Evolutionary conservation across 1,140 invertebrate species (phyloP).

Genomic region (Brachionus angularis): DNA sequence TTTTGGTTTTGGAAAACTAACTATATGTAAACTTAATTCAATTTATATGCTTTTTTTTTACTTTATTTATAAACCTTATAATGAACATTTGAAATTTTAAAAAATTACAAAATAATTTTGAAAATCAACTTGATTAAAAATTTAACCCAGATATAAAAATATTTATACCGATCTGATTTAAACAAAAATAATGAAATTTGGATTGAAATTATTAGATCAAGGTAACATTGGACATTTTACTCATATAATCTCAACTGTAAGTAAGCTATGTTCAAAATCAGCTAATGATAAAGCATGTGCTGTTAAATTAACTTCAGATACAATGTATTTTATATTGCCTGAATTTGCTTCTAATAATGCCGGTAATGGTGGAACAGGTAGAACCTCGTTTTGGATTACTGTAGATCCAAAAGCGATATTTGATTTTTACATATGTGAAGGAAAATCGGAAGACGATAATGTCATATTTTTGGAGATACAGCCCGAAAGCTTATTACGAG

Average conservation of each 20-base stretch:
- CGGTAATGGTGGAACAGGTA: conserved; percentile 31
- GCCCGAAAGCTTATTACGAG: conserved; percentile 23
- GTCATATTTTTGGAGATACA: conserved; percentile 27
- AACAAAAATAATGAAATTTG: conserved; percentile 28
- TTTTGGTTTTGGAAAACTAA: too few species aligned
- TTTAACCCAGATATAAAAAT: background rate
- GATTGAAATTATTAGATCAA: conserved; percentile 22
- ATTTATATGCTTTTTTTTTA: too few species aligned
- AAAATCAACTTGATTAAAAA: background rate
- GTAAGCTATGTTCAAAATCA: conserved; percentile 42
- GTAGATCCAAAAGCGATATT: conserved; percentile 38
- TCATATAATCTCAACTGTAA: conserved; percentile 37
- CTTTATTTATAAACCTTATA: too few species aligned
- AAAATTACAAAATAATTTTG: too few species aligned
- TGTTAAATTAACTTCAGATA: conserved; percentile 7
- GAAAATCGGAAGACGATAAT: conserved; percentile 21
- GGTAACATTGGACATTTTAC: conserved; percentile 37
- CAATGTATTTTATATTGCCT: conserved; percentile 37
- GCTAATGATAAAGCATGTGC: conserved; percentile 37
- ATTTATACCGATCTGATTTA: background rate
- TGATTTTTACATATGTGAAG: conserved; percentile 39
- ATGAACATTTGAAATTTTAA: background rate
- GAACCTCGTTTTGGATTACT: conserved; percentile 29
- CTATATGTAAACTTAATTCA: too few species aligned
- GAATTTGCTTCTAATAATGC: conserved; percentile 39